Percentiles rank a stretch among this genome's conserved stretches.
These are phyloP conservation scores for Lottia gigantea DNA, from an alignment of 2,888 invertebrate genomes.

Conservation along the genomic window DNA sequence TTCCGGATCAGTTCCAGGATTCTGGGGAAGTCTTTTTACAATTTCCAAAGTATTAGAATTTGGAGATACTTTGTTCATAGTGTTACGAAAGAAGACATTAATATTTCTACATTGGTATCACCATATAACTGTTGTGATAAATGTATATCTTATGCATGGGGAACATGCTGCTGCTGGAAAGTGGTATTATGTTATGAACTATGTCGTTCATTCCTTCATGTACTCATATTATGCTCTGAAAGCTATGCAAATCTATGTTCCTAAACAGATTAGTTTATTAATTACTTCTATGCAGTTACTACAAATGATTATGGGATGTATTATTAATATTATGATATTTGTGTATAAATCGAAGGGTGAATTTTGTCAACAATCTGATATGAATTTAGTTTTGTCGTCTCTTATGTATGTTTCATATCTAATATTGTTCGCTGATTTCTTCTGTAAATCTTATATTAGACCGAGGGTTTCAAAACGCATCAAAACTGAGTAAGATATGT, in stretches of 20 bases:
- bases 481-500: no score
- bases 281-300: constrained; percentile 90
- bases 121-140: constrained; percentile 71
- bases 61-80: constrained; percentile 72
- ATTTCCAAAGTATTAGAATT: constrained; percentile 95
- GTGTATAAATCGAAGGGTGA: constrained; percentile 53
- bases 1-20: constrained; percentile 84
- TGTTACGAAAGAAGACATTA: constrained; percentile 70
- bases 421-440: constrained; percentile 66
- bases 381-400: constrained; percentile 67
- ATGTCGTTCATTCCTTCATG: constrained; percentile 71
- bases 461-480: no score
- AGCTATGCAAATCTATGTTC: constrained; percentile 70
- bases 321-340: constrained; percentile 85
- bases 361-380: constrained; percentile 67
- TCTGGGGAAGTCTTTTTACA: constrained; percentile 98
- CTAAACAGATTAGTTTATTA: constrained; percentile 82
- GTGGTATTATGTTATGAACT: constrained; percentile 71
- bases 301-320: constrained; percentile 94
- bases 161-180: constrained; percentile 64
- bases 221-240: constrained; percentile 71
- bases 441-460: constrained; percentile 60
- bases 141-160: constrained; percentile 69
- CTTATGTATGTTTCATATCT: constrained; percentile 68
- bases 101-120: constrained; percentile 73